Evolutionary conservation across 2,113 vertebrate species (phyloP).

Genomic region (Hydropotes inermis): DNA sequence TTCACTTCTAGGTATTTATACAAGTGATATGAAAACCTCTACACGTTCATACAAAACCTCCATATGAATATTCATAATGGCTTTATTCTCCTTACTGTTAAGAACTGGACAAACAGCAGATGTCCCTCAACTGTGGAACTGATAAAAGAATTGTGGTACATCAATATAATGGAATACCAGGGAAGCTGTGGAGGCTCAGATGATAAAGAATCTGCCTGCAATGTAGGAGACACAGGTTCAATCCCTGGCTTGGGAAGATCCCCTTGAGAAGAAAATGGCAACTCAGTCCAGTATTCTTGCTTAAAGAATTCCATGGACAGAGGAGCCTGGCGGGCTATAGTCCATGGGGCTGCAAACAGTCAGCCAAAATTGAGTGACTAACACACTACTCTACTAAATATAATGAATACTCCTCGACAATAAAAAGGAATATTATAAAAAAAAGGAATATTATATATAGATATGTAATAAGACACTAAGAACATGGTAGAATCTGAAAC

Average conservation of each 20-base stretch:
- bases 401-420: neutral
- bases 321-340: neutral
- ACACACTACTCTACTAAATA: neutral
- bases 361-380: neutral
- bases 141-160: neutral
- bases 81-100: neutral
- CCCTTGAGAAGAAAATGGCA: neutral
- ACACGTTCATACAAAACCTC: neutral
- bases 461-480: accelerated
- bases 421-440: neutral
- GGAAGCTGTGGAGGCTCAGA: neutral
- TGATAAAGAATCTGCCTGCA: neutral
- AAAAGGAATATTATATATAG: neutral
- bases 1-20: neutral
- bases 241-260: neutral
- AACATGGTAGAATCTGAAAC: neutral
- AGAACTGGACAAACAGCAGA: neutral
- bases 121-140: neutral
- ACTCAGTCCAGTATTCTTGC: neutral
- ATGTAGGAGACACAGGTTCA: neutral
- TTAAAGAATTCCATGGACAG: neutral
- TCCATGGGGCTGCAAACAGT: neutral
- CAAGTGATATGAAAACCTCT: slow-evolving; percentile 18
- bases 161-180: neutral
- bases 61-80: neutral